Percentiles rank a stretch among this genome's conserved stretches.
Evolutionary conservation across 2,888 invertebrate genomes (phyloP).

Genomic region (Acholoe squamosa): DNA sequence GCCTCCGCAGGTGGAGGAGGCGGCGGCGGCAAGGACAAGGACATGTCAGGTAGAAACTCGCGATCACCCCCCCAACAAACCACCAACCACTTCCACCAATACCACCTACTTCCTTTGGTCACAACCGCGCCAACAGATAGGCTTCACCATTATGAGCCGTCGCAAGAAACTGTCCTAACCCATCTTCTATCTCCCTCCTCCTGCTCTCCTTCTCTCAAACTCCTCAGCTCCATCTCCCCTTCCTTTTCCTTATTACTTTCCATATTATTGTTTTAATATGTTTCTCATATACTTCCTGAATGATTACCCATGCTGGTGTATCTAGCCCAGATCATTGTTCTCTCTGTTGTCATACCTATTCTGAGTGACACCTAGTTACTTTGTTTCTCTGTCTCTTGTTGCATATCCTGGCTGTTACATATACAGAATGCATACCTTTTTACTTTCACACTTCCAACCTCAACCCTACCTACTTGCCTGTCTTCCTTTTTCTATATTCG

Average conservation of each 20-base stretch:
- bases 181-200: conserved; percentile 3
- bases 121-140: conserved; percentile 59
- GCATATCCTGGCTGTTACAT: not conserved
- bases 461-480: too few relatives aligned
- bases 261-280: conserved; percentile 2
- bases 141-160: conserved; percentile 52
- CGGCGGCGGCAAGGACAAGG: conserved; percentile 52
- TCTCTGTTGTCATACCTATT: not conserved
- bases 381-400: not conserved
- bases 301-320: not conserved
- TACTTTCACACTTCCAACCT: not conserved
- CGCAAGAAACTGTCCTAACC: conserved; percentile 31
- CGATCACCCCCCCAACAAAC: conserved; percentile 37
- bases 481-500: not conserved
- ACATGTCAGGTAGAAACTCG: conserved; percentile 47
- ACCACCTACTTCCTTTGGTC: conserved; percentile 29
- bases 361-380: not conserved
- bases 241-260: not conserved
- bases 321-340: conserved; percentile 31
- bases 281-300: not conserved
- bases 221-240: conserved; percentile 38
- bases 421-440: not conserved
- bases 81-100: conserved; percentile 43
- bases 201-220: conserved; percentile 12
- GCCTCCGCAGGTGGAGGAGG: conserved; percentile 58